Evolutionary conservation across 1,140 invertebrate genomes (phyloP).

Genomic region (Ctenoplectra terminalis): DNA sequence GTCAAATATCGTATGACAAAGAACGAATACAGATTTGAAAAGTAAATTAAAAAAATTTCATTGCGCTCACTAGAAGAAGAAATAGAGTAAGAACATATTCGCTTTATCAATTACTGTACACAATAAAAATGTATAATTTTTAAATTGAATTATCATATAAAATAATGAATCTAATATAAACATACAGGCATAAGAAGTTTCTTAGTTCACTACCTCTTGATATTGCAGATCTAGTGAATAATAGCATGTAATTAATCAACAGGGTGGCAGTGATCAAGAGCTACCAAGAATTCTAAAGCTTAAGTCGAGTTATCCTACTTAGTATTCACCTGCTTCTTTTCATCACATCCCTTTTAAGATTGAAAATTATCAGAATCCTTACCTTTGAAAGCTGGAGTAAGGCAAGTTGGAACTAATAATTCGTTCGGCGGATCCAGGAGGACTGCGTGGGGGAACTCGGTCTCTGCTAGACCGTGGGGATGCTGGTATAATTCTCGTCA

Average conservation of each 20-base stretch:
- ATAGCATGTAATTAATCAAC: background rate
- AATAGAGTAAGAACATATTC: background rate
- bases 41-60: background rate
- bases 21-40: too few relatives aligned
- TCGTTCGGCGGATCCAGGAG: constrained; percentile 77
- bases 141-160: background rate
- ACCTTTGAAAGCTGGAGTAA: constrained; percentile 81
- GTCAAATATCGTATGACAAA: too few relatives aligned
- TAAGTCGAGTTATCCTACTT: too few relatives aligned
- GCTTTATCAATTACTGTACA: too few relatives aligned
- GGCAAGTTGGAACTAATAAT: constrained; percentile 76
- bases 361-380: constrained; percentile 29
- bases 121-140: background rate
- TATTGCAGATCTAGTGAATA: background rate
- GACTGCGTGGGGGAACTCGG: constrained; percentile 77
- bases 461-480: constrained; percentile 78
- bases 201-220: background rate
- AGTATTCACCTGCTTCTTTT: background rate
- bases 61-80: background rate
- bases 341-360: too few relatives aligned
- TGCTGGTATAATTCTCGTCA: constrained; percentile 77
- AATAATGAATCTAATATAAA: background rate
- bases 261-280: background rate
- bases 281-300: background rate
- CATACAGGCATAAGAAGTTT: background rate